phyloP scores from a whole-genome alignment of 2,888 invertebrate species.

The Diadromus collaris region DNA sequence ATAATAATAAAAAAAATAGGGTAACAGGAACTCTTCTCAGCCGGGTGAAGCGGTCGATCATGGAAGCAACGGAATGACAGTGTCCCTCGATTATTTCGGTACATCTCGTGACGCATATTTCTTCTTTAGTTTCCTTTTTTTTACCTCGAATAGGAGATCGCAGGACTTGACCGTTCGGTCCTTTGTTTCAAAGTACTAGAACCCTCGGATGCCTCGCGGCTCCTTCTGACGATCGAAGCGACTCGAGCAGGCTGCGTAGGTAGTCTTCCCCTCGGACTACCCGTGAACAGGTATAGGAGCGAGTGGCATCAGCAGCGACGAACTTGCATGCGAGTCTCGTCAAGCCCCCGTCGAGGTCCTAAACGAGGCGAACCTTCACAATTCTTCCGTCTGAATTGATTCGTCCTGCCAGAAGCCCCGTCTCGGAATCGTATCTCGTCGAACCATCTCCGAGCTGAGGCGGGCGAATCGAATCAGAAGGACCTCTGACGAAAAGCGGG shows the following conservation, averaged over 20 bases:
- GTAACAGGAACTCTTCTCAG: neutral
- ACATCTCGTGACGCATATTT: slow-evolving; percentile 4
- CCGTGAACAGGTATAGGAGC: slow-evolving; percentile 51
- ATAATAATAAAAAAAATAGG: too few species aligned
- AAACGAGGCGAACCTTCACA: slow-evolving; percentile 60
- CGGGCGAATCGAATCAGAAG: slow-evolving; percentile 62
- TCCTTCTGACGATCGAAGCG: slow-evolving; percentile 39
- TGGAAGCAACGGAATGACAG: neutral
- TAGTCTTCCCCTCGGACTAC: slow-evolving; percentile 44
- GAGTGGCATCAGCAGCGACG: slow-evolving; percentile 24
- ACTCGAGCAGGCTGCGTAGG: slow-evolving; percentile 2
- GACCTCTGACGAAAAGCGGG: slow-evolving; percentile 45
- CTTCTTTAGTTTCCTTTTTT: neutral
- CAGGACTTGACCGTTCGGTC: slow-evolving; percentile 25
- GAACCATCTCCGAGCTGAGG: slow-evolving; percentile 43
- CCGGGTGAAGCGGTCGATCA: neutral
- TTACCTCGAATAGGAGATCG: neutral
- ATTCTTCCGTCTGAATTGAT: slow-evolving; percentile 66
- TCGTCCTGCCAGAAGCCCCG: slow-evolving; percentile 61
- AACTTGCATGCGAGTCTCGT: slow-evolving; percentile 46
- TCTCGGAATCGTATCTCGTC: slow-evolving; percentile 60
- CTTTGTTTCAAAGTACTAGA: slow-evolving; percentile 63
- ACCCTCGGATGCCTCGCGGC: slow-evolving; percentile 32
- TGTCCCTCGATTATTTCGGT: slow-evolving; percentile 6
- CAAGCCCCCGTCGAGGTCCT: slow-evolving; percentile 56